phyloP scores from a whole-genome alignment of 1,140 invertebrate genomes.

The Hycleus phaleratus region DNA sequence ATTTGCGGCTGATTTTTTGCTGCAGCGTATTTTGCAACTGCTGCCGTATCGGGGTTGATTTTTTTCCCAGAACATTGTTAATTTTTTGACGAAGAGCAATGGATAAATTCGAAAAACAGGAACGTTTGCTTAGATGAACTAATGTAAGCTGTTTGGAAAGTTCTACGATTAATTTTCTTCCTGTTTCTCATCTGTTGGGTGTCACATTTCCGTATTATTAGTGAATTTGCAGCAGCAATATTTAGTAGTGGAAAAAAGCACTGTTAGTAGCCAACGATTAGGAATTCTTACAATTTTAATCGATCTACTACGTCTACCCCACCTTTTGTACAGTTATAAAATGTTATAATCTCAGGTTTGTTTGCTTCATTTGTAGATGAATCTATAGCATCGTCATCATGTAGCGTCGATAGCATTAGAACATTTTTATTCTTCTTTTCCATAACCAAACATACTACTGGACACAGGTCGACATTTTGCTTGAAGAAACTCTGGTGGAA shows the following conservation, averaged over 20 bases:
- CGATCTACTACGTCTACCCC: slow-evolving; percentile 5
- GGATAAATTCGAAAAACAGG: not conserved
- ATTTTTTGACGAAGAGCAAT: not conserved
- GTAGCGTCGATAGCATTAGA: slow-evolving; percentile 24
- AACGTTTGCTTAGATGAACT: not conserved
- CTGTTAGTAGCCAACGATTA: not conserved
- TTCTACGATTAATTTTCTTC: not conserved
- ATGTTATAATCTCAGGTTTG: slow-evolving; percentile 25
- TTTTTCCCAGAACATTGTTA: not conserved
- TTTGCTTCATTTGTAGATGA: slow-evolving; percentile 14
- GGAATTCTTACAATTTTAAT: not conserved
- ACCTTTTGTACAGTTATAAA: slow-evolving; percentile 27
- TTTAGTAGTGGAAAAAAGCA: not conserved
- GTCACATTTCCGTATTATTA: not conserved
- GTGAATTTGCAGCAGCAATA: not conserved
- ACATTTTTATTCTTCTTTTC: slow-evolving; percentile 20
- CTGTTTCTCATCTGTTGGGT: not conserved
- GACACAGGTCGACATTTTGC: not conserved
- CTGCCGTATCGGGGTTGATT: not conserved
- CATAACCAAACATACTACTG: slow-evolving; percentile 4
- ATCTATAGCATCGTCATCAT: slow-evolving; percentile 20
- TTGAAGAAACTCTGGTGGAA: slow-evolving; percentile 1
- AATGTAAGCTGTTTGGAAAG: not conserved
- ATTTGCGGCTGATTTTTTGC: not conserved
- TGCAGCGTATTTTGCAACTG: not conserved